Base-by-base conservation (phyloP, 2,113 vertebrate genomes). In the Tetrax tetrax region DNA sequence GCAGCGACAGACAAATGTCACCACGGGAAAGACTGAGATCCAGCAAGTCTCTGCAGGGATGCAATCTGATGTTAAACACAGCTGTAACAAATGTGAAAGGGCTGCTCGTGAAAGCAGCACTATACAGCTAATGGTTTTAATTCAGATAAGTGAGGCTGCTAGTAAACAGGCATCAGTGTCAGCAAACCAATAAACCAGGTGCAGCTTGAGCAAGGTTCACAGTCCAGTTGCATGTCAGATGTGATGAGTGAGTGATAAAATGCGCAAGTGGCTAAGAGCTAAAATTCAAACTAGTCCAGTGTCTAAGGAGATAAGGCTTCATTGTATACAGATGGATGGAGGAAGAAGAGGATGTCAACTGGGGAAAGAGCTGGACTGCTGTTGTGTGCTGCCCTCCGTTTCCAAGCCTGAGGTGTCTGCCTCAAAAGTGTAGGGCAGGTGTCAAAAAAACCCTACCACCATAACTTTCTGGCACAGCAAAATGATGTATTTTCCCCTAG, bases 1-100 rank as follows among this genome's bases (percentile, higher is more conserved):
- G 69, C 1, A 1, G 14, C 57, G 54, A 33, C 6, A 38, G 63
- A 80, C 29, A 48, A 21, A 45, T 1, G 0, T 75, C 69, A 81
- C 16, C 5, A 3, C 3, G 19, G 31, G 33, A 68, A 83, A n/a
- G 28, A 81, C 2, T 0, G 0, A 87, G 83, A 41, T 47, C 24
- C 64, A 90, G 37, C 45, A 66, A 25, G 41, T 56, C 33, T 84
- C 70, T 23, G 23, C 45, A 75, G 19, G 2, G 9, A 17, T n/a
- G 47, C 10, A 12, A 15, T 20, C 27, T n/a, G 23, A 35, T 43
- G 23, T 56, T 47, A 86, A 95, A 70, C 9, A 71, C 38, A 10
- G 18, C n/a, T 47, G 31, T 50, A 66, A 83, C 10, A 66, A 72
- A 61, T 3, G 3, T 33, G 41, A 60, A 93, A 77, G n/a, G 22